Evolutionary conservation across 2,888 invertebrate genomes (phyloP).

Genomic region (Tetanocera ferruginea): DNA sequence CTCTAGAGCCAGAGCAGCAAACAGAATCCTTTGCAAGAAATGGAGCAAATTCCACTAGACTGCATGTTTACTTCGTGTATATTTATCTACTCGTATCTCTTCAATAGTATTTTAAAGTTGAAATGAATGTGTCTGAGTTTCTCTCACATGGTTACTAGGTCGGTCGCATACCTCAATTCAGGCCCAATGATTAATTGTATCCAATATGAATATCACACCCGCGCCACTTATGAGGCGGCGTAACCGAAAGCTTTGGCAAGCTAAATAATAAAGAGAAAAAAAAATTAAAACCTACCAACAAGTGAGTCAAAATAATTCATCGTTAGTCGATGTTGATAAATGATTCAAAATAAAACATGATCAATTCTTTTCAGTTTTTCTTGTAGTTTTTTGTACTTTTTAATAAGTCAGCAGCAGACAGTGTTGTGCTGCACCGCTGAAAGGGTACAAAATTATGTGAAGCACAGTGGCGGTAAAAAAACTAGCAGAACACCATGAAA

Average conservation of each 20-base stretch:
- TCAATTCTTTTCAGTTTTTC: conserved; percentile 12
- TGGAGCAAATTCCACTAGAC: conserved; percentile 50
- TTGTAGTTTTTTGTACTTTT: conserved; percentile 1
- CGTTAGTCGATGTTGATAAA: conserved; percentile 54
- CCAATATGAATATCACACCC: conserved; percentile 58
- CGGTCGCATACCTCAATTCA: conserved; percentile 13
- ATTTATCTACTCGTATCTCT: too few species aligned
- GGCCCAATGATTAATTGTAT: conserved; percentile 56
- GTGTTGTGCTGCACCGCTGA: not conserved
- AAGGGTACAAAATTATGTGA: not conserved
- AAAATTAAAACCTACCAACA: conserved; percentile 13
- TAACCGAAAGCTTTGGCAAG: not conserved
- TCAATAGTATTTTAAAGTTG: not conserved
- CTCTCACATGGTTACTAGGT: not conserved
- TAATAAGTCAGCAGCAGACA: conserved; percentile 31
- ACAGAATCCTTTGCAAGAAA: conserved; percentile 48
- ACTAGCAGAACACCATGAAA: too few species aligned
- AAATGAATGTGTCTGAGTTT: not conserved
- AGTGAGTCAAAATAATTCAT: conserved; percentile 25
- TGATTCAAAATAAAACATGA: conserved; percentile 46
- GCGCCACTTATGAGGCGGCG: conserved; percentile 21
- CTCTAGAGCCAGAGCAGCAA: conserved; percentile 53
- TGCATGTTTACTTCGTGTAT: conserved; percentile 51
- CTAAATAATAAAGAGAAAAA: not conserved
- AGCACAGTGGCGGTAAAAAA: not conserved